Evolutionary conservation across 2,888 invertebrate species (phyloP).

Genomic region (Icerya purchasi): DNA sequence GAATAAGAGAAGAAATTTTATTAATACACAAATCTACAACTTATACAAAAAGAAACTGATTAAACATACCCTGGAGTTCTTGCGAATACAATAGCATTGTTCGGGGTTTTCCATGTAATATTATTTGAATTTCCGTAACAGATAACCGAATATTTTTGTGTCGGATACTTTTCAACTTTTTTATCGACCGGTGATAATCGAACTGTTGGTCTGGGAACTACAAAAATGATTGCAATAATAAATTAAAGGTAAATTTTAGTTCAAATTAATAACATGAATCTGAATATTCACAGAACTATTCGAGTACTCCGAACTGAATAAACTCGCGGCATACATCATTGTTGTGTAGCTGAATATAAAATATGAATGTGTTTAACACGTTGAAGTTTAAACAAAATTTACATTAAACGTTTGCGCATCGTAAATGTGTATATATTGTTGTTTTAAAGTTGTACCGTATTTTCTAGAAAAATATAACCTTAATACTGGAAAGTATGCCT

Average conservation of each 20-base stretch:
- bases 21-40: neutral
- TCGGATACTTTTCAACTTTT: neutral
- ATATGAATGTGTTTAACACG: too few species aligned
- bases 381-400: too few species aligned
- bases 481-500: too few species aligned
- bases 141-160: neutral
- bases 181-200: neutral
- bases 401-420: too few species aligned
- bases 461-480: too few species aligned
- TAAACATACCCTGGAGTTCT: neutral
- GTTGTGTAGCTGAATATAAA: too few species aligned
- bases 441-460: too few species aligned
- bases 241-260: too few species aligned
- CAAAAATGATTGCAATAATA: neutral
- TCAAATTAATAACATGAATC: too few species aligned
- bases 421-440: too few species aligned
- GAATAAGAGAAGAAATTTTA: neutral
- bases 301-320: neutral
- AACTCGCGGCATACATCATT: too few species aligned
- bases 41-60: too few species aligned
- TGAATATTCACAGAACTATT: neutral
- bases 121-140: constrained; percentile 6
- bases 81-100: neutral
- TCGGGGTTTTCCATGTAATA: neutral
- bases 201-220: neutral